Base-by-base conservation (phyloP, 2,113 vertebrate genomes). In the Phycodurus eques region DNA sequence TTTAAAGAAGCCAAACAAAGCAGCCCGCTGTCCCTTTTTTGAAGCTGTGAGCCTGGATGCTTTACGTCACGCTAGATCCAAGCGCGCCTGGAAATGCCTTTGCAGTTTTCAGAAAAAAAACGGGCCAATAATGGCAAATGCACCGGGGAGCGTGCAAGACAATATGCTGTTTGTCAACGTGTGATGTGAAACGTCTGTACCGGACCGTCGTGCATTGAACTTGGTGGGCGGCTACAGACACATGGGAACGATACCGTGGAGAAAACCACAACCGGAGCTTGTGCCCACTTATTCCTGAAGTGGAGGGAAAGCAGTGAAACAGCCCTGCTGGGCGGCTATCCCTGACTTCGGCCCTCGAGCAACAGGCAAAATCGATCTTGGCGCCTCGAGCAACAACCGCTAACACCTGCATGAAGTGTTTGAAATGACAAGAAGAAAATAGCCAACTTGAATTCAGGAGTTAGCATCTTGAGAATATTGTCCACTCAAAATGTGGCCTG, bases 51-150 rank as follows among this genome's bases (percentile, higher is more conserved):
- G 73, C 35, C 15, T 73, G 8, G 60, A 83, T 67, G 68, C 70
- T 80, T 82, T 74, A 54, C 27, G 83, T 88, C 67, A 39, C 71
- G 85, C 89, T 89, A 88, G 61, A 43, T n/a, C 11, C 33, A 10
- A 59, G 53, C 72, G 61, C 74, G 68, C 61, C 73, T 77, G 70
- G 17, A 53, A 72, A 68, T 64, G 35, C 17, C 71, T 67, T 72
- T 67, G 57, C 6, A 44, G 61, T 67, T 53, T 62, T 72, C 31
- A 73, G 74, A 35, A 76, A 74, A 81, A 12, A 69, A 35, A 62
- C 14, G 68, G 74, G 76, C 47, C 77, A 77, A 65, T 72, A 81
- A 83, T 75, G 76, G 69, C 51, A 80, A 76, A 79, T 81, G 69
- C 84, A 86, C 79, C 51, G 46, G 54, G 66, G 42, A 83, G 65